Base-by-base conservation (phyloP, 2,113 vertebrate genomes). In the Danionella cerebrum region DNA sequence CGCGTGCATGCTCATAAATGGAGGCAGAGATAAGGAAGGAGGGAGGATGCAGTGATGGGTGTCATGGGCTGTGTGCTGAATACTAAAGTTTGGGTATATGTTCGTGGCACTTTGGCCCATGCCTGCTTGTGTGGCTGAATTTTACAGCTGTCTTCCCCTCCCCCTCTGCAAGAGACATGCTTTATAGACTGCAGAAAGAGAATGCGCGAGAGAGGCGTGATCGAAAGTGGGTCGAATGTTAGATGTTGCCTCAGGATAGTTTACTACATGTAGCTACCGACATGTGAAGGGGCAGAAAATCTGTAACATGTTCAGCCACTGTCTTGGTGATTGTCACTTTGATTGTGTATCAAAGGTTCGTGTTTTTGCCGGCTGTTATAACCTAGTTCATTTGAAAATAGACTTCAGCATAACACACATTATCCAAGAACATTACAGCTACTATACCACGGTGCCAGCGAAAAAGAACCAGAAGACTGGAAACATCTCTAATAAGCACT, bases 81-180 rank as follows among this genome's bases (percentile, higher is more conserved):
- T 69, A 33, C 33, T 5, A 47, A 70, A 74, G 67, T 74, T 74
- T 69, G 52, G 29, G 67, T 53, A 60, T 38, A 51, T 74, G 67
- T 66, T 60, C 29, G 25, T 53, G 33, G 18, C 41, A 12, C 5
- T 51, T 58, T 5, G 5, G 7, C 27, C 6, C 27, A 13, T 54
- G 38, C 48, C 29, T 57, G 53, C n/a, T 21, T 19, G 24, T 54
- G 50, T 45, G 58, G 48, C 31, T 36, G 31, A 21, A 60, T 60
- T 39, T 60, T 66, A 69, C 39, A 33, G 67, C 18, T 19, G 5
- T 19, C 13, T 12, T 73, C 67, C 53, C 72, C 65, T 64, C 67
- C 68, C 71, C 35, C 65, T 67, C 36, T 9, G 19, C 13, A 41
- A 47, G 19, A 14, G 16, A 60, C 33, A 65, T 57, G 54, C 29